Conservation (phyloP, 2,888 invertebrate species). For the Phortica okadai region DNA sequence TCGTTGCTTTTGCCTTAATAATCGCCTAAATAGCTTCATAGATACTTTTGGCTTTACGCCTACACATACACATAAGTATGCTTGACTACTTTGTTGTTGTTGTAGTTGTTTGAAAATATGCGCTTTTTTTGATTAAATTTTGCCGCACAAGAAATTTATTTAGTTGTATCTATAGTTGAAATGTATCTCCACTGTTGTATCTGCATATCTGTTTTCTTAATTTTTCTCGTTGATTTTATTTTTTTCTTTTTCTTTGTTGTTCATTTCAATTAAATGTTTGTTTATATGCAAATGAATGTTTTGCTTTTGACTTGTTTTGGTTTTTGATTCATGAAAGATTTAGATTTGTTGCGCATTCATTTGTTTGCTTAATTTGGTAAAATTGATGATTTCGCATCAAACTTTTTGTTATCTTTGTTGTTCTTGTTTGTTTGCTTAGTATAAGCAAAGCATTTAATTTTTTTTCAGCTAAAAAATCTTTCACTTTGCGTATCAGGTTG, state of each 20-base stretch:
- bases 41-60: slow-evolving; percentile 7
- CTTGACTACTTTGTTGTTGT: background rate
- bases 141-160: slow-evolving; percentile 22
- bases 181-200: slow-evolving; percentile 3
- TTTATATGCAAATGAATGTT: slow-evolving; percentile 18
- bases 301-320: background rate
- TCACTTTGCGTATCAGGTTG: background rate
- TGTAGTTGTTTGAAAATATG: background rate
- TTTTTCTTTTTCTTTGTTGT: slow-evolving; percentile 36
- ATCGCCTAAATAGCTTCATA: background rate
- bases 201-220: slow-evolving; percentile 25
- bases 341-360: background rate
- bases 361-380: background rate
- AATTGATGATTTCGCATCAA: background rate
- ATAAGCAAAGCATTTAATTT: background rate
- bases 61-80: slow-evolving; percentile 11
- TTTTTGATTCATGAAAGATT: background rate
- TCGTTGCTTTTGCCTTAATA: background rate
- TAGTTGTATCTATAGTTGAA: slow-evolving; percentile 13
- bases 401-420: background rate
- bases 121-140: slow-evolving; percentile 17
- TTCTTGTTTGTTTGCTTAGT: background rate
- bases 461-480: background rate
- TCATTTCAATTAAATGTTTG: slow-evolving; percentile 22
- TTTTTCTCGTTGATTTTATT: slow-evolving; percentile 57